Evolutionary conservation across 2,113 vertebrate species (phyloP).

Genomic region (Buteo buteo): DNA sequence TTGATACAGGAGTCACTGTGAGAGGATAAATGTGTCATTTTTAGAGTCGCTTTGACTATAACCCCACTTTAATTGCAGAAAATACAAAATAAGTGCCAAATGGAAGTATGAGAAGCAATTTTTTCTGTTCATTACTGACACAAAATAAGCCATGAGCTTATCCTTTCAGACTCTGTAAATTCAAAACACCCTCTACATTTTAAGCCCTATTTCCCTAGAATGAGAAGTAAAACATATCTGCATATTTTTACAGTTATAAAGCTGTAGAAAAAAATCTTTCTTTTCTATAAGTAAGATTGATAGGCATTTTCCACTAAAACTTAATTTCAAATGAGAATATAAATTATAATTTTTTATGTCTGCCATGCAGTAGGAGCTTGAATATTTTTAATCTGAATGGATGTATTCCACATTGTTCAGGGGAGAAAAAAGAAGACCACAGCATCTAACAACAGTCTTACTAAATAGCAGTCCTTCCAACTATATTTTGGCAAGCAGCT

Average conservation of each 20-base stretch:
- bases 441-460: background rate
- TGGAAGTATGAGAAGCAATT: constrained; percentile 52
- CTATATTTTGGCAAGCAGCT: background rate
- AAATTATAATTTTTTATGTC: constrained; percentile 12
- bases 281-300: constrained; percentile 66
- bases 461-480: background rate
- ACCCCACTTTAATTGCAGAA: constrained; percentile 62
- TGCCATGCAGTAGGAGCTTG: background rate
- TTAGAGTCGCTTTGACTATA: constrained; percentile 36
- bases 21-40: constrained; percentile 58
- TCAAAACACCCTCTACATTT: constrained; percentile 54
- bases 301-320: constrained; percentile 50
- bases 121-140: constrained; percentile 55
- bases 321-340: constrained; percentile 65
- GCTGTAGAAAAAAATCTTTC: constrained; percentile 54
- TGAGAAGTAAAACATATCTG: constrained; percentile 60
- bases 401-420: background rate
- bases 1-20: constrained; percentile 19
- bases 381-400: constrained; percentile 35
- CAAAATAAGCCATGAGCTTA: constrained; percentile 54
- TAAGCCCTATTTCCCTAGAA: constrained; percentile 62
- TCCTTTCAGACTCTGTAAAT: constrained; percentile 64
- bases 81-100: constrained; percentile 65
- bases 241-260: constrained; percentile 59
- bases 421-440: background rate